Conservation (phyloP, 2,797 vertebrate species). For the Pseudomugil tenellus region DNA sequence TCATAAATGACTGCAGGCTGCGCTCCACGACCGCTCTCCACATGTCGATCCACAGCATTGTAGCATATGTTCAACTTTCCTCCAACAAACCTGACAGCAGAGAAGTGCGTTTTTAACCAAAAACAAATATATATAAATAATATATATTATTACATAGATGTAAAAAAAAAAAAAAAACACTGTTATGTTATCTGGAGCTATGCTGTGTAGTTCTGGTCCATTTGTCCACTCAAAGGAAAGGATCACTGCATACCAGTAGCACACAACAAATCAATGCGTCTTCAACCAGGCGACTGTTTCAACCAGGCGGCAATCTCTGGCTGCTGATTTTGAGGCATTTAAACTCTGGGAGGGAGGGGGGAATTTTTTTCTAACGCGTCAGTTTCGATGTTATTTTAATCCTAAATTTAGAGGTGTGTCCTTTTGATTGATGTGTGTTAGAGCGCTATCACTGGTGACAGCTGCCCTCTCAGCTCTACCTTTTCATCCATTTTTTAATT, state of each 20-base stretch:
- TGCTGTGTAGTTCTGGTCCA: not conserved
- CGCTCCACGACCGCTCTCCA: constrained; percentile 88
- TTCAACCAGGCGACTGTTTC: constrained; percentile 26
- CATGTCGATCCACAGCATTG: constrained; percentile 93
- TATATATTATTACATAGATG: no score
- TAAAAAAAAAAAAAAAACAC: no score
- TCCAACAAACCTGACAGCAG: constrained; percentile 87
- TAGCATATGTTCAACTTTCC: constrained; percentile 94
- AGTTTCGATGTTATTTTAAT: no score
- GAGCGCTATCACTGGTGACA: no score
- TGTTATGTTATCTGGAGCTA: not conserved
- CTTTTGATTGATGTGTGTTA: no score
- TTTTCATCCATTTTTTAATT: no score
- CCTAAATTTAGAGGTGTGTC: no score
- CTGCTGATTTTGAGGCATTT: no score
- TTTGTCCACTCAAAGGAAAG: not conserved
- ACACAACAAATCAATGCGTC: constrained; percentile 24
- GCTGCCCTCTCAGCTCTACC: no score
- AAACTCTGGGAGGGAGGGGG: no score
- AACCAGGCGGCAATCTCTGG: no score
- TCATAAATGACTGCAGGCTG: constrained; percentile 92
- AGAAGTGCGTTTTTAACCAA: constrained; percentile 26
- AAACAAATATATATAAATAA: not conserved
- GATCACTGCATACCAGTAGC: not conserved
- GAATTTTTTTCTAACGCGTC: no score